These are phyloP conservation scores for Caenorhabditis virilis DNA, from an alignment of 2,888 invertebrate genomes.

Conservation along the genomic window DNA sequence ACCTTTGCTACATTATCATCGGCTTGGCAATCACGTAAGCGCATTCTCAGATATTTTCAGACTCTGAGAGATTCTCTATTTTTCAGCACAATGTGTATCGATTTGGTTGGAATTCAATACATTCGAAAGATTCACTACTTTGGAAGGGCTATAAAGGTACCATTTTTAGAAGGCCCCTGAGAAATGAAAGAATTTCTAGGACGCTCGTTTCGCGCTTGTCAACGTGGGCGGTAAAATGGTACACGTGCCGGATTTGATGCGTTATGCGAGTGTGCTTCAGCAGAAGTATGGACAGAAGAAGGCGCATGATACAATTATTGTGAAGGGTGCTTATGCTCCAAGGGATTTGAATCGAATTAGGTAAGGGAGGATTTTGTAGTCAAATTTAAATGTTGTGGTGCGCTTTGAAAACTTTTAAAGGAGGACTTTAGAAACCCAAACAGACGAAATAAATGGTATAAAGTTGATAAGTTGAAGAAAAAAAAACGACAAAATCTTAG, in stretches of 20 bases:
- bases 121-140: constrained; percentile 69
- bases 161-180: background rate
- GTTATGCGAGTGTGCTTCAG: constrained; percentile 67
- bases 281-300: constrained; percentile 61
- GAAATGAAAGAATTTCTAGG: constrained; percentile 38
- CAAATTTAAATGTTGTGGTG: too few relatives aligned
- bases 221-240: constrained; percentile 69
- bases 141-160: constrained; percentile 64
- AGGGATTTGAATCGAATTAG: constrained; percentile 59
- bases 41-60: background rate
- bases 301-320: constrained; percentile 39
- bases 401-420: too few relatives aligned
- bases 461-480: too few relatives aligned
- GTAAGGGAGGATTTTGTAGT: constrained; percentile 19
- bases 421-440: too few relatives aligned
- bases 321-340: constrained; percentile 61
- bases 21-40: constrained; percentile 67
- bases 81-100: constrained; percentile 68
- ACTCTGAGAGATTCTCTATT: background rate
- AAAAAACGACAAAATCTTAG: too few relatives aligned
- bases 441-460: too few relatives aligned
- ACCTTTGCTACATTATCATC: constrained; percentile 68
- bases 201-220: constrained; percentile 67
- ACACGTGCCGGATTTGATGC: constrained; percentile 67
- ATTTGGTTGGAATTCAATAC: constrained; percentile 68